Conservation (phyloP, 2,888 invertebrate genomes). For the Odontocolon sp. region DNA sequence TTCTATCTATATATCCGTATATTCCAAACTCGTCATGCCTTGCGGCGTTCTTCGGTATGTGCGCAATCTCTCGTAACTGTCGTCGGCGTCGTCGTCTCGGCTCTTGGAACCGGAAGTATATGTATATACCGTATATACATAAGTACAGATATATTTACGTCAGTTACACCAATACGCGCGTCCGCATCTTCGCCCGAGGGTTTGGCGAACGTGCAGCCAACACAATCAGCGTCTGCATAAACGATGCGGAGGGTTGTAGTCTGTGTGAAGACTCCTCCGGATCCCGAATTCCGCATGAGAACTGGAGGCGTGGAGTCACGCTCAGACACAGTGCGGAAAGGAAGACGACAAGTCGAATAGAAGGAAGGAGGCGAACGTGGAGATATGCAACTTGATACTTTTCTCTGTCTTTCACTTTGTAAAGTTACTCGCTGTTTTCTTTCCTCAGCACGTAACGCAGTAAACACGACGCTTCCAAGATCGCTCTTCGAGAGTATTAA, state of each 20-base stretch:
- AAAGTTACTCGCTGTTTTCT: not conserved
- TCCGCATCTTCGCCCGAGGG: not conserved
- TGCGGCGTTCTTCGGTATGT: not conserved
- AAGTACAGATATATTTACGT: not conserved
- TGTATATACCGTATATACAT: not conserved
- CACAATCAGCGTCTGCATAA: no score
- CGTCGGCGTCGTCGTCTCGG: not conserved
- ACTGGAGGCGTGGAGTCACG: not conserved
- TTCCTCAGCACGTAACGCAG: not conserved
- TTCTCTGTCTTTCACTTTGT: not conserved
- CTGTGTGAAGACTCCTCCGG: no score
- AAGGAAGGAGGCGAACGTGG: not conserved
- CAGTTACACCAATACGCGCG: not conserved
- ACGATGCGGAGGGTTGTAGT: no score
- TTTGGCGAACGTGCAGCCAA: not conserved
- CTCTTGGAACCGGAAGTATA: not conserved
- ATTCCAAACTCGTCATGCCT: slow-evolving; percentile 14
- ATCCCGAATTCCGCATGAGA: not conserved
- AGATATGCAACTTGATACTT: not conserved
- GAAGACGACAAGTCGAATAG: not conserved
- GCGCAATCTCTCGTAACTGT: slow-evolving; percentile 12
- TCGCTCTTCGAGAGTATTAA: not conserved
- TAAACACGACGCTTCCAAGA: not conserved
- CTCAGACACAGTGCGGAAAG: not conserved
- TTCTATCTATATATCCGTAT: slow-evolving; percentile 26